Percentiles rank a stretch among this genome's conserved stretches.
These are phyloP conservation scores for Diorhabda carinulata DNA, from an alignment of 1,140 invertebrate species.

Conservation along the genomic window DNA sequence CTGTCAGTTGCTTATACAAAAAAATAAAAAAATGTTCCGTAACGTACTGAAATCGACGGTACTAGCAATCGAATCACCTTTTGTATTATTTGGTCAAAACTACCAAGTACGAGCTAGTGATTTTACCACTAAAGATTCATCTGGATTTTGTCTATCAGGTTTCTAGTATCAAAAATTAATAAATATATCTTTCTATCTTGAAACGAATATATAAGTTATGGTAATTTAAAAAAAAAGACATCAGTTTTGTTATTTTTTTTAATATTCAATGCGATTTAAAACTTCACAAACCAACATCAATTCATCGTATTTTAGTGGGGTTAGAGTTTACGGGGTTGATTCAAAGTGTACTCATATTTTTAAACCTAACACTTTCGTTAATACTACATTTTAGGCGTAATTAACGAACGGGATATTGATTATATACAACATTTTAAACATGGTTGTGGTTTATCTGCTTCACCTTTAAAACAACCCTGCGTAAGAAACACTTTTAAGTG, in stretches of 20 bases:
- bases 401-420: constrained; percentile 43
- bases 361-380: too few relatives aligned
- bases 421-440: constrained; percentile 37
- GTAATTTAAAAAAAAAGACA: too few relatives aligned
- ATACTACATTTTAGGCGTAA: constrained; percentile 24
- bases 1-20: constrained; percentile 40
- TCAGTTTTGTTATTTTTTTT: too few relatives aligned
- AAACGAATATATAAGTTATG: too few relatives aligned
- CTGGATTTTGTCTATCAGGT: constrained; percentile 36
- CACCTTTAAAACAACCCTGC: constrained; percentile 30
- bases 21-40: constrained; percentile 41
- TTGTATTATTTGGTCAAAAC: constrained; percentile 33
- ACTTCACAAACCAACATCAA: too few relatives aligned
- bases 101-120: constrained; percentile 41
- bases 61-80: constrained; percentile 29
- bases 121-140: constrained; percentile 26
- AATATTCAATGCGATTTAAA: too few relatives aligned
- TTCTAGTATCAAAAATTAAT: too few relatives aligned
- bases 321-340: too few relatives aligned
- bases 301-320: too few relatives aligned
- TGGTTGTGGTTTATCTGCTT: constrained; percentile 40
- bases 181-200: too few relatives aligned
- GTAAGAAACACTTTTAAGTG: constrained; percentile 40
- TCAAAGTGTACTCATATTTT: too few relatives aligned
- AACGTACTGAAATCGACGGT: constrained; percentile 36